Evolutionary conservation across 2,113 vertebrate species (phyloP).

Genomic region (Cisticola juncidis): DNA sequence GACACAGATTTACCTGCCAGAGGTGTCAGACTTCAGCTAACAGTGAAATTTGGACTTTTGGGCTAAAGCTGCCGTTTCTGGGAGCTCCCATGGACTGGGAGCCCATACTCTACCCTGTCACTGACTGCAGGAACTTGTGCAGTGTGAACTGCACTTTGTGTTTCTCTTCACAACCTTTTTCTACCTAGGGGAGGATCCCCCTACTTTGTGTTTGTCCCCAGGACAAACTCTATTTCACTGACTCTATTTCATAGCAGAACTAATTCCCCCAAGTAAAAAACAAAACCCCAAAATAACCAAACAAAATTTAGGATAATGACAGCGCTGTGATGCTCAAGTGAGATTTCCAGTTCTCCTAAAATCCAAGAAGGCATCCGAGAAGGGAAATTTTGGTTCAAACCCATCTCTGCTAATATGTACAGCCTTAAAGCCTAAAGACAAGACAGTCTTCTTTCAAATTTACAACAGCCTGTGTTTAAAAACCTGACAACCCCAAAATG

Average conservation of each 20-base stretch:
- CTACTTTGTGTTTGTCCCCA: background rate
- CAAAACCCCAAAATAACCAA: background rate
- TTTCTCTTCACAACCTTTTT: background rate
- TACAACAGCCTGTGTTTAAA: constrained; percentile 78
- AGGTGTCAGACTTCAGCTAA: background rate
- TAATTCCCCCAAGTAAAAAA: background rate
- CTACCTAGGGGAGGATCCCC: background rate
- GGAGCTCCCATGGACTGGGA: too few relatives aligned
- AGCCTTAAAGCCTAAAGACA: constrained; percentile 62
- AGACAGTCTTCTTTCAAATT: constrained; percentile 76
- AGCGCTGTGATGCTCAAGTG: background rate
- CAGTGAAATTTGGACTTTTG: background rate
- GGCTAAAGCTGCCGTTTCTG: background rate
- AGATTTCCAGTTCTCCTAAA: background rate
- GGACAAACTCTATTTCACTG: background rate
- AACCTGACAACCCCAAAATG: constrained; percentile 81
- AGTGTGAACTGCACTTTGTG: background rate
- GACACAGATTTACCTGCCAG: background rate
- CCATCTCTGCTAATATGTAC: constrained; percentile 48
- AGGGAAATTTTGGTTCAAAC: background rate
- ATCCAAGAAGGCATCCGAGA: background rate
- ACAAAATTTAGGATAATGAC: fast-evolving
- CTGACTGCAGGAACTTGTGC: background rate
- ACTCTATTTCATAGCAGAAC: background rate
- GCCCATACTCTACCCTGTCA: background rate